These are phyloP conservation scores for Tridacna gigas DNA, from an alignment of 2,888 invertebrate species.

Conservation along the genomic window DNA sequence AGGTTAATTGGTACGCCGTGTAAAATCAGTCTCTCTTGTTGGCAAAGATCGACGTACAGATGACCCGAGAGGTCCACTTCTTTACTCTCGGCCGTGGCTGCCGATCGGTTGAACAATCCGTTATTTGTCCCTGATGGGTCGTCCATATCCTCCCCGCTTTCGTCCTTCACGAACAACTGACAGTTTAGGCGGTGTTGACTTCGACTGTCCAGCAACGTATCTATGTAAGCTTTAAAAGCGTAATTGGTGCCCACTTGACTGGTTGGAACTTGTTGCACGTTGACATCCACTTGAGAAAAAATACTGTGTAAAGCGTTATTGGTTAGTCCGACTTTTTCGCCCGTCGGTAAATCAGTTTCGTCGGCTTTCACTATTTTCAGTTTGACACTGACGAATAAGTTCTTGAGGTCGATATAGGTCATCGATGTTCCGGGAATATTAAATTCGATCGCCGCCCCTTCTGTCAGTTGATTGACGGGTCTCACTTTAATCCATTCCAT, in stretches of 20 bases:
- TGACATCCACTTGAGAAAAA: constrained; percentile 42
- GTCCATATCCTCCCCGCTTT: constrained; percentile 20
- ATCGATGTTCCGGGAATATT: constrained; percentile 36
- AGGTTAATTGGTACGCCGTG: constrained; percentile 46
- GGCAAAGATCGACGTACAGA: constrained; percentile 43
- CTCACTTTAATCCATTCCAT: constrained; percentile 16
- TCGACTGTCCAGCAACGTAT: constrained; percentile 6
- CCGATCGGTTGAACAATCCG: constrained; percentile 26
- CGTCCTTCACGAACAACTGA: constrained; percentile 42
- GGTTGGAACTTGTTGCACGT: constrained; percentile 33
- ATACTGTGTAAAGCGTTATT: constrained; percentile 43
- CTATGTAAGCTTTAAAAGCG: constrained; percentile 38
- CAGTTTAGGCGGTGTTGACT: constrained; percentile 21
- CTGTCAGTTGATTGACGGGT: constrained; percentile 18
- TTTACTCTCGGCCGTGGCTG: constrained; percentile 22
- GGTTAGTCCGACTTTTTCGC: constrained; percentile 23
- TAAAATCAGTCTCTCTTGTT: constrained; percentile 48
- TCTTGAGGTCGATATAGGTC: constrained; percentile 34
- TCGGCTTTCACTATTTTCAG: constrained; percentile 38
- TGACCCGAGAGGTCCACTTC: constrained; percentile 33
- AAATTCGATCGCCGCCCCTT: constrained; percentile 38
- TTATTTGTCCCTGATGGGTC: constrained; percentile 20
- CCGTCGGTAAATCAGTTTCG: constrained; percentile 3
- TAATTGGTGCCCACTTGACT: constrained; percentile 40
- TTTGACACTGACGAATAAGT: constrained; percentile 30